Conservation (phyloP, 1,140 invertebrate species). For the Drosophila nigromelanica region DNA sequence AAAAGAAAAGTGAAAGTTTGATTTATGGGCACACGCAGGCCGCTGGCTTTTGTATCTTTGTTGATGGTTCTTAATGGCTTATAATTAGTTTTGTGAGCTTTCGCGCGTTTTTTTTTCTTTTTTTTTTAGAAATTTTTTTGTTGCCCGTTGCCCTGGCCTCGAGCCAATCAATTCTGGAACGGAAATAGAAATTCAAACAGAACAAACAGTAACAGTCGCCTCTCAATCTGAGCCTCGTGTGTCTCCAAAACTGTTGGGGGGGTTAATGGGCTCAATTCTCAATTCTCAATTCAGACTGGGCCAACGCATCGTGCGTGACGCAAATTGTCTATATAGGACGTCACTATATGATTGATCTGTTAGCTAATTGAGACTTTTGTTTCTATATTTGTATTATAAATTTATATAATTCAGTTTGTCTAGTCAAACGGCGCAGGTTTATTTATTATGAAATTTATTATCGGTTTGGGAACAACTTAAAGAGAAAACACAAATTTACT, state of each 20-base stretch:
- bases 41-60: constrained; percentile 40
- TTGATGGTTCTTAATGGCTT: constrained; percentile 58
- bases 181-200: constrained; percentile 59
- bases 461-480: too few species aligned
- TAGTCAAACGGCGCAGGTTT: constrained; percentile 7
- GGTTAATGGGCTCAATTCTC: constrained; percentile 54
- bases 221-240: constrained; percentile 12
- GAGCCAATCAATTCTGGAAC: constrained; percentile 75
- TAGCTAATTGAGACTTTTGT: constrained; percentile 28
- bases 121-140: constrained; percentile 43
- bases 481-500: too few species aligned
- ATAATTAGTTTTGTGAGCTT: constrained; percentile 60
- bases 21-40: constrained; percentile 62
- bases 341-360: constrained; percentile 38
- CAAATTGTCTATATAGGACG: constrained; percentile 22
- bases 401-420: not conserved
- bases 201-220: constrained; percentile 9
- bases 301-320: constrained; percentile 21
- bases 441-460: not conserved
- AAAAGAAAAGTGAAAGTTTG: constrained; percentile 69
- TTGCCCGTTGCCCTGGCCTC: constrained; percentile 47
- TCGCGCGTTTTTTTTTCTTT: constrained; percentile 28
- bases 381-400: not conserved
- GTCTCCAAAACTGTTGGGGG: constrained; percentile 18
- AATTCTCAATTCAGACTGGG: not conserved